Evolutionary conservation across 2,113 vertebrate genomes (phyloP).

Genomic region (Deroptyus accipitrinus): DNA sequence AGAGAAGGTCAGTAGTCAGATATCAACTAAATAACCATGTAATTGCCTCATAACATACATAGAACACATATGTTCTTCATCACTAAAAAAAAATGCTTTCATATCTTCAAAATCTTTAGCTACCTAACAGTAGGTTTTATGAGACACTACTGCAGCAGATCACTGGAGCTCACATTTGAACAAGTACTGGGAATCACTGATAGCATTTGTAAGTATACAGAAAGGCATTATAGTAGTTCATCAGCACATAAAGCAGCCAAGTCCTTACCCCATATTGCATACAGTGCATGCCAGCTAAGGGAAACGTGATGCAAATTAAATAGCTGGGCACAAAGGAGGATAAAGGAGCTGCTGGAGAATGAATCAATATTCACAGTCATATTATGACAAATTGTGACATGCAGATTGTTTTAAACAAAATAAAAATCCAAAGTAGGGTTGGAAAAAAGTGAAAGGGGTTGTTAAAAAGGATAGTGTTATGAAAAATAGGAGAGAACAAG

Average conservation of each 20-base stretch:
- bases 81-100: neutral
- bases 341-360: neutral
- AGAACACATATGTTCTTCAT: neutral
- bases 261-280: neutral
- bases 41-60: neutral
- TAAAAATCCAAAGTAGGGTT: neutral
- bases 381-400: neutral
- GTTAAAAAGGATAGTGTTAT: neutral
- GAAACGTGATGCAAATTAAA: neutral
- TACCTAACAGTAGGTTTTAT: neutral
- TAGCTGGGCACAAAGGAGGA: neutral
- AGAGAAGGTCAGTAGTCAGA: constrained; percentile 85
- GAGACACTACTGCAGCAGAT: neutral
- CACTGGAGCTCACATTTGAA: neutral
- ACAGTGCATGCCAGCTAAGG: neutral
- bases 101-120: neutral
- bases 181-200: neutral
- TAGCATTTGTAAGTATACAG: neutral
- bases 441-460: neutral
- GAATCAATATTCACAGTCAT: neutral
- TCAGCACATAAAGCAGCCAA: neutral
- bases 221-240: neutral
- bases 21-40: neutral
- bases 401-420: neutral
- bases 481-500: neutral